Evolutionary conservation across 2,888 invertebrate species (phyloP), one percentile per base, ranked within the genome.

Genomic region (Opisthograptis luteolata): DNA sequence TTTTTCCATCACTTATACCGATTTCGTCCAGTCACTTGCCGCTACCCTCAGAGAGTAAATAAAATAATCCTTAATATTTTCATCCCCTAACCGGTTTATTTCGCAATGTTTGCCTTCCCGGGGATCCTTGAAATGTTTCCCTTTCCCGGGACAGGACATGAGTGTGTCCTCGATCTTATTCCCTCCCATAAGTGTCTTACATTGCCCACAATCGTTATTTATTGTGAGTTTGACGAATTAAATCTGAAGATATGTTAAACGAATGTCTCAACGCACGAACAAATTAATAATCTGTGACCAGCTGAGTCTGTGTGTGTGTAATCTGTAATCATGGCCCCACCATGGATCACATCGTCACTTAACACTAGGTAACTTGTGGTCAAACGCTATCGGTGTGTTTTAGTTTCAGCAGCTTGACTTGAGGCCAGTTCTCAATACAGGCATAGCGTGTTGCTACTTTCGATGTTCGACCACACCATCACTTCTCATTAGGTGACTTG

Each of bases 161-260:
- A 30, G 24, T 12, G 10, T 15, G 31, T 34, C 39, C 39, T 34
- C 41, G 41, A 36, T 15, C 41, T 17, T 8, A 6, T 14, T 34
- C 40, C 27, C 31, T 35, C 14, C 30, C 40, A 12, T 39, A 17
- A 30, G 32, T 37, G 15, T 37, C 30, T 20, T 37, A 42, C 42
- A 52, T 52, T 52, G 42, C 46, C 22, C 42, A 39, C 12, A 28
- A 28, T 15, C 41, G 19, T 46, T 42, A 46, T 46, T 46, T 28
- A 41, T 24, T 34, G 17, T 2, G 6, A 22, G 10, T 32, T 13
- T 8, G 39, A 40, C 35, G 8, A 13, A 15, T 15, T 8, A 24
- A 36, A 24, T n/a, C 7, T 6, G 12, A 19, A 46, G 46, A 46
- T 17, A n/a, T 9, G 30, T 36, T 27, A 13, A n/a, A n/a, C n/a